These are phyloP conservation scores for Gortyna flavago DNA, from an alignment of 2,888 invertebrate genomes.

Conservation along the genomic window DNA sequence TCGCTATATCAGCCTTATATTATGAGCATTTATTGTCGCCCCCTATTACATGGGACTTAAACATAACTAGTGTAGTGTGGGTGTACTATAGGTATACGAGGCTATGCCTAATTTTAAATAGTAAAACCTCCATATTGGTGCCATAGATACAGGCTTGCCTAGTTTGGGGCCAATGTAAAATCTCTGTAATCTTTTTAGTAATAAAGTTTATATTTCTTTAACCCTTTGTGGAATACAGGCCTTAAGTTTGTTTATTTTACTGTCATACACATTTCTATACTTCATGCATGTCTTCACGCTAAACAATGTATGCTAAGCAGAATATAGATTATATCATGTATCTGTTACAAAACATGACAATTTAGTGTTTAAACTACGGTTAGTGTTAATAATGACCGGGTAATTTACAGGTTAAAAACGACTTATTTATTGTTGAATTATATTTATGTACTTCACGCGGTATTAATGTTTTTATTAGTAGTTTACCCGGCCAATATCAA, in stretches of 20 bases:
- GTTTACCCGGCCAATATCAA: slow-evolving; percentile 24
- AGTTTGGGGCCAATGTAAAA: neutral
- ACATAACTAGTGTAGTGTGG: too few species aligned
- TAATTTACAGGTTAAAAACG: neutral
- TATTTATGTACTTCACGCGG: neutral
- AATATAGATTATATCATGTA: neutral
- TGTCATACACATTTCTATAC: slow-evolving; percentile 32
- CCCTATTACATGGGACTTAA: too few species aligned
- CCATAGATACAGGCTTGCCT: neutral
- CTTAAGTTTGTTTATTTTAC: slow-evolving; percentile 25
- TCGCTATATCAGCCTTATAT: neutral
- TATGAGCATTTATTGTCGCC: too few species aligned
- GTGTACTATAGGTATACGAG: too few species aligned
- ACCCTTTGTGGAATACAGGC: neutral
- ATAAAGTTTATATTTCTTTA: neutral
- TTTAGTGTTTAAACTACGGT: neutral
- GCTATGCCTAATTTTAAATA: neutral
- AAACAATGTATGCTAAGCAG: slow-evolving; percentile 15
- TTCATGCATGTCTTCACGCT: slow-evolving; percentile 52
- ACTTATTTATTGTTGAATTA: neutral
- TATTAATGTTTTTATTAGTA: neutral
- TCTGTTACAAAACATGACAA: neutral
- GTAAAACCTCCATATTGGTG: neutral
- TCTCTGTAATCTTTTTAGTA: neutral
- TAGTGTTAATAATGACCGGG: slow-evolving; percentile 24